Conservation (phyloP, 2,888 invertebrate species). For the Atherix ibis region DNA sequence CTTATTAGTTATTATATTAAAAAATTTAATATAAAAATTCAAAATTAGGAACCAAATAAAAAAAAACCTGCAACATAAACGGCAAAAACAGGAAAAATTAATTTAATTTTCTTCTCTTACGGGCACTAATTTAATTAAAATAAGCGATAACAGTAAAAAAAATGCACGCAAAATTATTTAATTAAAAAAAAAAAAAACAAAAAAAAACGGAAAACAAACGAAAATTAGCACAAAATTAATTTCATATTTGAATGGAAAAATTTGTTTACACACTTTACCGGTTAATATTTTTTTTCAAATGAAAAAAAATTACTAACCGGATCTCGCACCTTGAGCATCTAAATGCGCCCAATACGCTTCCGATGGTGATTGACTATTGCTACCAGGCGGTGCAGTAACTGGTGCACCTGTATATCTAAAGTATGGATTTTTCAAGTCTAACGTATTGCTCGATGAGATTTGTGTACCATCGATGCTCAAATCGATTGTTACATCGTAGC, state of each 20-base stretch:
- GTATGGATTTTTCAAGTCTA: constrained; percentile 97
- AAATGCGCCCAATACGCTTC: constrained; percentile 82
- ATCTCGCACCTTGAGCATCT: constrained; percentile 52
- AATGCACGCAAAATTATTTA: too few species aligned
- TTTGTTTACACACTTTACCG: not conserved
- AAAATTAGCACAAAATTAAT: too few species aligned
- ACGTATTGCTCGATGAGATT: constrained; percentile 71
- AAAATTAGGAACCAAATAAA: too few species aligned
- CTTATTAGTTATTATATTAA: too few species aligned
- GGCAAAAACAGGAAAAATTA: too few species aligned
- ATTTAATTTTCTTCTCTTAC: too few species aligned
- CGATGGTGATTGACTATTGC: constrained; percentile 79
- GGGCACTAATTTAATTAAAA: too few species aligned
- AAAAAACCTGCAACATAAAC: too few species aligned
- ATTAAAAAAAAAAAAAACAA: too few species aligned
- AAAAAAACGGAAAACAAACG: too few species aligned
- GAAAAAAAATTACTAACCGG: too few species aligned
- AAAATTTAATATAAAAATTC: not conserved
- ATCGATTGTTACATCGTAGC: constrained; percentile 96
- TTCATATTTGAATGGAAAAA: not conserved
- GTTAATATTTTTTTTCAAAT: not conserved
- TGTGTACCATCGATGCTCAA: constrained; percentile 78
- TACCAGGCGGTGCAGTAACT: constrained; percentile 82
- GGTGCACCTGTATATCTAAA: constrained; percentile 92
- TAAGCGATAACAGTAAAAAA: too few species aligned